Conservation (phyloP, 1,140 invertebrate species). For the Capitella teleta region DNA sequence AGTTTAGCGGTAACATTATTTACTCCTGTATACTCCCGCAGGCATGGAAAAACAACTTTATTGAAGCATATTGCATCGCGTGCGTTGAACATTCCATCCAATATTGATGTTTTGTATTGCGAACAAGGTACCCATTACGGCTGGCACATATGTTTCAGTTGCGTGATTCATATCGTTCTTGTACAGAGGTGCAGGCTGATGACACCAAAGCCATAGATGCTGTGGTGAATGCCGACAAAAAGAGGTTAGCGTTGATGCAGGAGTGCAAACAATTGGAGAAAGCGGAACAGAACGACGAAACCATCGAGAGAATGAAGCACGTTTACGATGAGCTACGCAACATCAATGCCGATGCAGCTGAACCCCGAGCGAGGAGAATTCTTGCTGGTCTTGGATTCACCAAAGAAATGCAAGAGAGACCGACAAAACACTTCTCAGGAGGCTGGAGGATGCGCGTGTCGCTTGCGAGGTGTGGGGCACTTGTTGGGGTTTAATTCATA, state of each 20-base stretch:
- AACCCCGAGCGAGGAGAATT: constrained; percentile 85
- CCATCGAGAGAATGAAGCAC: constrained; percentile 33
- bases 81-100: constrained; percentile 83
- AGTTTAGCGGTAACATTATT: neutral
- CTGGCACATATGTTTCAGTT: neutral
- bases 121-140: too few species aligned
- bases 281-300: constrained; percentile 44
- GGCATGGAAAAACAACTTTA: constrained; percentile 97
- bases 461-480: constrained; percentile 51
- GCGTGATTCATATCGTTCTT: neutral
- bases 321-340: constrained; percentile 91
- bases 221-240: constrained; percentile 83
- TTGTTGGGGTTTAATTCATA: too few species aligned
- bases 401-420: constrained; percentile 81
- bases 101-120: constrained; percentile 94
- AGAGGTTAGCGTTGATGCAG: constrained; percentile 65
- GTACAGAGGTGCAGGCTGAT: constrained; percentile 78
- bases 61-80: constrained; percentile 81
- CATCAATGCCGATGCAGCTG: constrained; percentile 92
- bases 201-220: constrained; percentile 81
- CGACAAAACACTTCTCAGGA: constrained; percentile 92
- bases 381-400: constrained; percentile 94
- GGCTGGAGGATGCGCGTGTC: constrained; percentile 99
- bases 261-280: constrained; percentile 68
- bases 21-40: constrained; percentile 26